Percentiles rank a stretch among this genome's conserved stretches.
Evolutionary conservation across 2,797 vertebrate genomes (phyloP).

Genomic region (Anas bernieri): DNA sequence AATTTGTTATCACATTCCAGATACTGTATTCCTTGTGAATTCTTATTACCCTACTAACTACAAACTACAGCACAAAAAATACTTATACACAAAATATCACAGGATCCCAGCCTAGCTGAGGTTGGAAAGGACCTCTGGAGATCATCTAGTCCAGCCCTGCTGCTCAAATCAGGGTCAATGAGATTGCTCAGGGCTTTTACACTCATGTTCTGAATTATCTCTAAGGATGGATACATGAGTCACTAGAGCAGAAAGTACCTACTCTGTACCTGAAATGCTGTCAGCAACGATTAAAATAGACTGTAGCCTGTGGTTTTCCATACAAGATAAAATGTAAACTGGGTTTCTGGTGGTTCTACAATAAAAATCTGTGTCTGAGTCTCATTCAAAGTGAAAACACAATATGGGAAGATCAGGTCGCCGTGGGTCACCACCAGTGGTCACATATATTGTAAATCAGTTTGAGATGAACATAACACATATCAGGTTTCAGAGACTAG

Average conservation of each 20-base stretch:
- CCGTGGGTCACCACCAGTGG: not conserved
- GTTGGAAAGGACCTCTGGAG: not conserved
- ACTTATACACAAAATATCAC: not conserved
- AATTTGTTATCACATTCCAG: not conserved
- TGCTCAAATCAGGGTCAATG: not conserved
- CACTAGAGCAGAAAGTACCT: conserved; percentile 62
- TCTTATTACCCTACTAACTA: not conserved
- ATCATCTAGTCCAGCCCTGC: not conserved
- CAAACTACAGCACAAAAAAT: not conserved
- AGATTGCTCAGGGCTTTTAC: not conserved
- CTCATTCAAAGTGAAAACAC: not conserved
- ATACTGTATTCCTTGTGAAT: not conserved
- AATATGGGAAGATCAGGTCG: not conserved
- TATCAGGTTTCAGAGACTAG: not conserved
- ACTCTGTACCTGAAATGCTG: conserved; percentile 52
- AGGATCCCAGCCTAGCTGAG: not conserved
- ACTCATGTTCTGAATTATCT: not conserved
- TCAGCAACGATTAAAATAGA: conserved; percentile 45
- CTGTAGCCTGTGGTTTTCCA: not conserved
- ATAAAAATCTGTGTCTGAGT: not conserved
- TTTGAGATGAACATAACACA: not conserved
- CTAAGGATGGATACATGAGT: not conserved
- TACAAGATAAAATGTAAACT: not conserved
- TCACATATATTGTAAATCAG: not conserved
- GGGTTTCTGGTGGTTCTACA: not conserved